Evolutionary conservation across 2,113 vertebrate species (phyloP), one percentile per base, ranked within the genome.

Genomic region (Nycticryphes semicollaris): DNA sequence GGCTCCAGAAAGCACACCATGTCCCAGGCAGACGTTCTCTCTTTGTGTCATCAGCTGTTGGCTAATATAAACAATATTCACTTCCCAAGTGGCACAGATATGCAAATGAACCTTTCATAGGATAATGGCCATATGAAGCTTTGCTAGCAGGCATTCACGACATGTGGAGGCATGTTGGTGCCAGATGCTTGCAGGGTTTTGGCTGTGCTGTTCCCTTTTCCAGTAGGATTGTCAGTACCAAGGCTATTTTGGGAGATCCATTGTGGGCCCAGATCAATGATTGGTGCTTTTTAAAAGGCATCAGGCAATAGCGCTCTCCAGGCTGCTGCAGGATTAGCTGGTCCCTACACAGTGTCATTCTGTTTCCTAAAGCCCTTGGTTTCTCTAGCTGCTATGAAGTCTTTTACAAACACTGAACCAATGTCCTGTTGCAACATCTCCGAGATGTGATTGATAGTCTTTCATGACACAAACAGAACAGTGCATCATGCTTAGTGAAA

Each of bases 101-200:
- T 94, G 85, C 86, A 94, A 90, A 96, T 88, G 85, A 86, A 59
- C 63, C 78, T 88, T 96, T 97, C 92, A 88, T 80, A 80, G 88
- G 68, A 80, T 92, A 97, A 96, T 84, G 72, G 90, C 75, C 72
- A 50, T 83, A 88, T 54, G 95, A 96, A 92, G 59, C 90, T 93
- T 86, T 86, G 88, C 96, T 97, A 94, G 92, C 94, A 90, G 95
- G 88, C 90, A 92, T 88, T 94, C 64, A 73, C 0, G 1, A 88
- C 94, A 90, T 84, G 95, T 86, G 95, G 94, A 95, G 63, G 43
- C 72, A 50, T 0, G 31, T n/a, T 94, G 85, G 54, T 95, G 95
- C 96, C 96, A 95, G 95, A 86, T 84, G 94, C 96, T 97, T 57
- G 79, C 79, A 66, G 94, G 92, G 79, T 95, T 95, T 96, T 95